phyloP scores from a whole-genome alignment of 2,113 vertebrate species.

The Gopherus evgoodei region DNA sequence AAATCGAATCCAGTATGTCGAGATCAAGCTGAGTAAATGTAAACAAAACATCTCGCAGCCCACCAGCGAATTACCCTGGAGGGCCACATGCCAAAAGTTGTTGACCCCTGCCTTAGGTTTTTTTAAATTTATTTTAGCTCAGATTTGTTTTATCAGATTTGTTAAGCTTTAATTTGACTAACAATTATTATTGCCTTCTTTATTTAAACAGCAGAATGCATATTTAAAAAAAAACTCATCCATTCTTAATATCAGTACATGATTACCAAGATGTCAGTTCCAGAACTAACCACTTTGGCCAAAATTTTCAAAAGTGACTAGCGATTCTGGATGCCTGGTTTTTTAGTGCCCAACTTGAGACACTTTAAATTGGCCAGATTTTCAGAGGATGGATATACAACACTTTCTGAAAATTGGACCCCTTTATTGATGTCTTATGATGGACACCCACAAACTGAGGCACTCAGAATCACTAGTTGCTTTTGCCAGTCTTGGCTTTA shows the following conservation, averaged over 20 bases:
- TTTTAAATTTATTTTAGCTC: not conserved
- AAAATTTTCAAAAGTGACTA: not conserved
- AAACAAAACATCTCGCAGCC: too few relatives aligned
- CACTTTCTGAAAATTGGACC: not conserved
- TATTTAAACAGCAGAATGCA: not conserved
- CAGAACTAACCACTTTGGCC: not conserved
- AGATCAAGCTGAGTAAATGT: slow-evolving; percentile 53
- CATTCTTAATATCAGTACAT: not conserved
- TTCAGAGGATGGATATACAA: not conserved
- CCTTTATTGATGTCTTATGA: not conserved
- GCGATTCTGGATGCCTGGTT: not conserved
- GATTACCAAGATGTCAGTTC: not conserved
- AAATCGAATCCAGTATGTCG: not conserved
- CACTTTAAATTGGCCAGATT: not conserved
- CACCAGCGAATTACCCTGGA: too few relatives aligned
- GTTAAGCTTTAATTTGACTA: not conserved
- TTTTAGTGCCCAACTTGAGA: not conserved
- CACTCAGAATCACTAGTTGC: not conserved
- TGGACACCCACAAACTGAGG: not conserved
- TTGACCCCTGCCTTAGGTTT: not conserved
- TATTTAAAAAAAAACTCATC: not conserved
- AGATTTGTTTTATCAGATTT: not conserved
- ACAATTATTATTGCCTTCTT: not conserved
- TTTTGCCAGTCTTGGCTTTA: not conserved
- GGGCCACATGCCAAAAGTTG: too few relatives aligned